Conservation (phyloP, 2,797 vertebrate species). For the Crenichthys baileyi region DNA sequence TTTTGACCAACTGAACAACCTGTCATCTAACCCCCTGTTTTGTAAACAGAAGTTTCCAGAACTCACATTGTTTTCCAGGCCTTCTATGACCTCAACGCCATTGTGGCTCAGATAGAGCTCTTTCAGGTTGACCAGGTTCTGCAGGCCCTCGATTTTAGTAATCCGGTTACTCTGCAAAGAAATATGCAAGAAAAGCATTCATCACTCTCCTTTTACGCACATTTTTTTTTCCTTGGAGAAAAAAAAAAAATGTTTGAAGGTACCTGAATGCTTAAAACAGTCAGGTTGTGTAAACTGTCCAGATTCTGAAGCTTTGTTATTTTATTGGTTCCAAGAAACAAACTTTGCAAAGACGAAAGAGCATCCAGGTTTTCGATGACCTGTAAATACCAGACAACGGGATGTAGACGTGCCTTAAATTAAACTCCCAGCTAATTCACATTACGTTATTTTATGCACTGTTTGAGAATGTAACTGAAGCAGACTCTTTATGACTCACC, state of each 20-base stretch:
- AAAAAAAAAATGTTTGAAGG: not conserved
- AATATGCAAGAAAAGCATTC: conserved; percentile 1
- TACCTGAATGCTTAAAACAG: conserved; percentile 98
- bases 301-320: conserved; percentile 95
- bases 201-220: not conserved
- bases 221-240: not conserved
- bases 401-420: not conserved
- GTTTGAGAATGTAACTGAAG: not conserved
- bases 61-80: conserved; percentile 97
- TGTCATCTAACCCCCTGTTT: conserved; percentile 7
- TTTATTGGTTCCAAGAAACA: conserved; percentile 99
- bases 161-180: conserved; percentile 92
- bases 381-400: conserved; percentile 71
- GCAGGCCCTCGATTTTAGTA: conserved; percentile 96
- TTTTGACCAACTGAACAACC: conserved; percentile 1
- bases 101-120: conserved; percentile 99
- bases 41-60: conserved; percentile 13
- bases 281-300: conserved; percentile 91
- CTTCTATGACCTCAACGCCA: conserved; percentile 96
- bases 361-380: conserved; percentile 93
- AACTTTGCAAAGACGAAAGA: conserved; percentile 88
- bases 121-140: conserved; percentile 89
- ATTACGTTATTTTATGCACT: not conserved
- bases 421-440: not conserved
- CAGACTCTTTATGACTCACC: conserved; percentile 78